These are phyloP conservation scores for Drosophila leonis DNA, from an alignment of 2,888 invertebrate genomes.

Conservation along the genomic window DNA sequence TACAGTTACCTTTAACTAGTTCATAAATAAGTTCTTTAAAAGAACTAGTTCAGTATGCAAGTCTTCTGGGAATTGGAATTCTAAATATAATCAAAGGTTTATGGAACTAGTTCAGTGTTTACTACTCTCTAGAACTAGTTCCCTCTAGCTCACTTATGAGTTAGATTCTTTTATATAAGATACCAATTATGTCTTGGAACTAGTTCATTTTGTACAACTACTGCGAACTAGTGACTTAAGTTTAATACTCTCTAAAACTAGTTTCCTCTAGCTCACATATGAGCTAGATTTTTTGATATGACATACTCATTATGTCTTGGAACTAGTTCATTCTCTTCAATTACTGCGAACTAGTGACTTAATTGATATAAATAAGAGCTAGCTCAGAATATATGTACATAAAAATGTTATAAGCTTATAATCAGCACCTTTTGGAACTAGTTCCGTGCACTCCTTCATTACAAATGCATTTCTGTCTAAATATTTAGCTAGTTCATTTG, in stretches of 20 bases:
- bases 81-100: no score
- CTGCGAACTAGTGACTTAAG: no score
- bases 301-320: background rate
- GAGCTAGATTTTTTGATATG: background rate
- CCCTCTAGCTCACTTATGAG: background rate
- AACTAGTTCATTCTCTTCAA: background rate
- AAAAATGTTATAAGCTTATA: no score
- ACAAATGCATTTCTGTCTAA: background rate
- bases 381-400: no score
- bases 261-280: background rate
- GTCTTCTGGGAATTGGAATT: no score
- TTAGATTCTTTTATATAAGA: no score
- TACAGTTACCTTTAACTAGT: no score
- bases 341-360: background rate
- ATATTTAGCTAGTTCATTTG: background rate
- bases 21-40: no score
- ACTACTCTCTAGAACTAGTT: background rate
- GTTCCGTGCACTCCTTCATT: background rate
- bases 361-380: background rate
- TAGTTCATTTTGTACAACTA: no score
- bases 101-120: no score
- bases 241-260: background rate
- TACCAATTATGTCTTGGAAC: no score
- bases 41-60: no score
- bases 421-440: background rate